Evolutionary conservation across 2,113 vertebrate species (phyloP).

Genomic region (Channa argus): DNA sequence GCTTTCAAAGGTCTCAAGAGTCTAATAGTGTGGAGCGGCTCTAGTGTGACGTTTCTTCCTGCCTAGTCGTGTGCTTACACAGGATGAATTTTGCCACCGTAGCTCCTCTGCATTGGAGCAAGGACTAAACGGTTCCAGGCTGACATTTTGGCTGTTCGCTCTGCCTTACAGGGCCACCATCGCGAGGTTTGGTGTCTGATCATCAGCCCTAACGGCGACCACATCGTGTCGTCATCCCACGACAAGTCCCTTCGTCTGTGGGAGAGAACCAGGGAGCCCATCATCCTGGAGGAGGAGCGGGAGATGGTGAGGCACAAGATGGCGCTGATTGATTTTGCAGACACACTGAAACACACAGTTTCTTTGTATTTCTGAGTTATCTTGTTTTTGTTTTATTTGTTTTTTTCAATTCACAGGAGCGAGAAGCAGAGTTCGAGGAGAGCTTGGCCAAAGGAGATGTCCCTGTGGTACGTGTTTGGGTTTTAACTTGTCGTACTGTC

Average conservation of each 20-base stretch:
- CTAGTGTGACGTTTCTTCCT: too few species aligned
- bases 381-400: not conserved
- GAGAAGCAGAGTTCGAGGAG: slow-evolving; percentile 95
- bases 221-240: slow-evolving; percentile 92
- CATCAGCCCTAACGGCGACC: slow-evolving; percentile 94
- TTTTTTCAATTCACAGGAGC: slow-evolving; percentile 80
- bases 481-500: not conserved
- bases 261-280: slow-evolving; percentile 94
- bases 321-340: accelerated
- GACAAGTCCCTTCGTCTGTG: slow-evolving; percentile 97
- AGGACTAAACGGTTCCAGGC: too few species aligned
- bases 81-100: too few species aligned
- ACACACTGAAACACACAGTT: too few species aligned
- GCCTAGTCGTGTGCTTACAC: too few species aligned
- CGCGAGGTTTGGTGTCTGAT: slow-evolving; percentile 94
- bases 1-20: too few species aligned
- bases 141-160: not conserved
- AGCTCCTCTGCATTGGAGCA: too few species aligned
- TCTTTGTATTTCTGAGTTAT: not conserved
- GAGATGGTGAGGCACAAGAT: slow-evolving; percentile 88
- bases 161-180: slow-evolving; percentile 89
- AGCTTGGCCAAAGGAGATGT: slow-evolving; percentile 90
- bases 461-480: slow-evolving; percentile 87
- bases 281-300: slow-evolving; percentile 94
- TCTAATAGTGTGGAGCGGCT: too few species aligned